These are phyloP conservation scores for Chelidonichthys spinosus DNA, from an alignment of 2,797 vertebrate species.

Conservation along the genomic window DNA sequence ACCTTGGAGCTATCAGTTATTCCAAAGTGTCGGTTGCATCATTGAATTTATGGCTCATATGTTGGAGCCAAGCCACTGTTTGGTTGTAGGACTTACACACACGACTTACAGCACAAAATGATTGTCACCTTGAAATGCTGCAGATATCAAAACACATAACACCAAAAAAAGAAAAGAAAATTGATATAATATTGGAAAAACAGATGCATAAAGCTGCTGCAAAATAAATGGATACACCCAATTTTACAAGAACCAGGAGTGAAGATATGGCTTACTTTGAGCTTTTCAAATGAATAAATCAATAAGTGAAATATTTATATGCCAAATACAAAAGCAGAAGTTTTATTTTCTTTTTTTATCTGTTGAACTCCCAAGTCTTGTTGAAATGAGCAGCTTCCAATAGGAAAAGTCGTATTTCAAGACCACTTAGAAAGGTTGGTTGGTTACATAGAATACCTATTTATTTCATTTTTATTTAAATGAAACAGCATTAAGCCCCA, in stretches of 20 bases:
- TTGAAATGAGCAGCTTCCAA: neutral
- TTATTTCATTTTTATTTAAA: neutral
- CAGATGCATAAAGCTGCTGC: neutral
- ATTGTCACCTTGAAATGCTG: neutral
- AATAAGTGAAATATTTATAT: neutral
- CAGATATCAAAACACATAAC: slow-evolving; percentile 6
- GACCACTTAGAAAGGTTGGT: too few species aligned
- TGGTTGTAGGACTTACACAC: slow-evolving; percentile 12
- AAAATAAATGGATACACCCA: neutral
- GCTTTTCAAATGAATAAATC: too few species aligned
- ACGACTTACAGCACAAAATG: neutral
- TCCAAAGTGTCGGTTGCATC: slow-evolving; percentile 42
- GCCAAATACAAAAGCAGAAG: neutral
- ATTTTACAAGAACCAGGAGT: neutral
- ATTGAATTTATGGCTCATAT: slow-evolving; percentile 45
- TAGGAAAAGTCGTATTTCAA: too few species aligned
- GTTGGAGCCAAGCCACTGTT: slow-evolving; percentile 21
- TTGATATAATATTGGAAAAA: neutral
- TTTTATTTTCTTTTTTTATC: neutral
- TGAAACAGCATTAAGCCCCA: neutral
- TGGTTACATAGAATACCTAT: neutral
- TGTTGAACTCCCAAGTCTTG: neutral
- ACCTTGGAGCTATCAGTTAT: slow-evolving; percentile 18
- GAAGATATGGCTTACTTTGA: neutral
- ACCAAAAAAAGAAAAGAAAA: neutral